Evolutionary conservation across 2,797 vertebrate species (phyloP).

Genomic region (Sternotherus odoratus): DNA sequence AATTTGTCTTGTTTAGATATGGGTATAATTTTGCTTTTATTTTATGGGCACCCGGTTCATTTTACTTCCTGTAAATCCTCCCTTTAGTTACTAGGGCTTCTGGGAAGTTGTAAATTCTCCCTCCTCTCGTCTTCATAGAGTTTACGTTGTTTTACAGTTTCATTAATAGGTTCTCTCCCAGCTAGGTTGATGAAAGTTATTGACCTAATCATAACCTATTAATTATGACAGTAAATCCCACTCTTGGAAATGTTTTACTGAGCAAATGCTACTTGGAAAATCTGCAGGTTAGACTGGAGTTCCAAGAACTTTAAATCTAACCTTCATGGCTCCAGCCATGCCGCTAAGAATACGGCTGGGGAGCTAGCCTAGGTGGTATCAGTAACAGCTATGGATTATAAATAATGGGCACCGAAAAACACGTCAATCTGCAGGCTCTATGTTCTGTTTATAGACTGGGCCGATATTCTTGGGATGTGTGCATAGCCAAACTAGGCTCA

Average conservation of each 20-base stretch:
- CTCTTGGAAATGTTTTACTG: conserved; percentile 69
- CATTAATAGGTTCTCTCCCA: conserved; percentile 76
- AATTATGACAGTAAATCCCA: conserved; percentile 81
- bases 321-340: rapidly evolving
- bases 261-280: conserved; percentile 72
- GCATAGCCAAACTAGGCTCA: background rate
- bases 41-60: conserved; percentile 77
- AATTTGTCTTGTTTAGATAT: conserved; percentile 75
- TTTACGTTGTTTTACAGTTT: conserved; percentile 80
- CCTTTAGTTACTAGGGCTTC: conserved; percentile 76
- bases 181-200: conserved; percentile 80
- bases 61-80: conserved; percentile 82
- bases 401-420: rapidly evolving
- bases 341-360: rapidly evolving
- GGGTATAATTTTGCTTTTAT: conserved; percentile 73
- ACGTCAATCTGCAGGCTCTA: background rate
- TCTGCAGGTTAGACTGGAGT: conserved; percentile 63
- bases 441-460: background rate
- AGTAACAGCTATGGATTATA: background rate
- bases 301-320: conserved; percentile 72
- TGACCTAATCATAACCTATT: conserved; percentile 84
- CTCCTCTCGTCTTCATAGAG: conserved; percentile 67
- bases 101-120: conserved; percentile 81
- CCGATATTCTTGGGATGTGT: background rate
- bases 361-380: background rate